Base-by-base conservation (phyloP, 2,797 vertebrate species). In the Myotis planiceps region DNA sequence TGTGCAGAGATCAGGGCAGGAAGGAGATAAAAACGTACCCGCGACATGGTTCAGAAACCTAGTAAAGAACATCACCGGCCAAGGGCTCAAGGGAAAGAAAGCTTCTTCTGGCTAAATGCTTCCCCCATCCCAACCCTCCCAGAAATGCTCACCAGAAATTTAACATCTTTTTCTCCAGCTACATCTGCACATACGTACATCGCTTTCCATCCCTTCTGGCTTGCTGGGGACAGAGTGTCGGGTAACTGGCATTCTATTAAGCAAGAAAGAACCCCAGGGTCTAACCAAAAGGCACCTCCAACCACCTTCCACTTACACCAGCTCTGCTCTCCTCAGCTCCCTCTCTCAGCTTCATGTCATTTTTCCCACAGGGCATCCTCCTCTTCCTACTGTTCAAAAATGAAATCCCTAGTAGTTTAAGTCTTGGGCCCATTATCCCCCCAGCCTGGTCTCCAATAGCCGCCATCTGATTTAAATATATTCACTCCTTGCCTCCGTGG, bases 1-100 rank as follows among this genome's bases (percentile, higher is more conserved):
- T 18, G 47, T 85, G 98, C 78, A 84, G 96, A 95, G 96, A 93
- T 88, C 95, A 89, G 60, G 90, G 97, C 96, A 97, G 89, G 96
- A 27, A 86, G 95, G 18, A 60, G 96, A 94, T 96, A 97, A 53
- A 39, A 37, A 96, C 80, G 78, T 74, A 97, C 90, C 79, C 71
- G 83, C 93, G 79, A 42, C 51, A 75, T 84, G 27, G 74, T 63
- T 90, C 88, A 92, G 90, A 97, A 90, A 97, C 81, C 88, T 9
- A 83, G 94, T 19, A 90, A 98, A 97, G 97, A 97, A 94, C 29
- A 45, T 42, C 27, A 93, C 60, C 83, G 91, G 75, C 88, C 89
- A 92, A 58, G 83, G 90, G 94, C 95, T 34, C 83, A 69, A 1
- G 92, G 88, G 85, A 94, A 85, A 91, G 88, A 90, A 58, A 37